Evolutionary conservation across 2,113 vertebrate genomes (phyloP), one percentile per base, ranked within the genome.

Genomic region (Triplophysa siluroides): DNA sequence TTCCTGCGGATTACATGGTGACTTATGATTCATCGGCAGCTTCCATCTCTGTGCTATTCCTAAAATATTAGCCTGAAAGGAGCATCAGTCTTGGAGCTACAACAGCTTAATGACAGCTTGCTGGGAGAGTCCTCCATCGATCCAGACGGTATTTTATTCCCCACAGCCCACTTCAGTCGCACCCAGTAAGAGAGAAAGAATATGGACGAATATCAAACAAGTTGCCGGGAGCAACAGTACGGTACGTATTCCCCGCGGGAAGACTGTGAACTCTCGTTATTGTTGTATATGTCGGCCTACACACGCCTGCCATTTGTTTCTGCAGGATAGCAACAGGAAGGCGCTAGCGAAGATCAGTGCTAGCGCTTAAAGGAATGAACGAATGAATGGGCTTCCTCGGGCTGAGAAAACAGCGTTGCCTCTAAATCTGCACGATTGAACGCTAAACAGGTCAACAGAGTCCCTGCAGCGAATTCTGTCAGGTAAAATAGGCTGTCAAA

Each of bases 171-270:
- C 8, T 72, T 38, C 52, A 72, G 50, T 70, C 24, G 9, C 68
- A 38, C 19, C 26, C 50, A 18, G 21, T 21, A 21, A 61, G 2
- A 38, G 70, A 74, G 26, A 52, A 29, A 45, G 56, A 61, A 74
- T 74, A 61, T 45, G 56, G 38, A 74, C 56, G 71, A 61, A 56
- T 45, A 79, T 83, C 76, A 83, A 83, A 83, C 63, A 33, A 16
- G 29, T 5, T 52, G 10, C 61, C 62, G 67, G 5, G 41, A 72
- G 61, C n/a, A 8, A 21, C 69, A 41, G 26, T 74, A 78, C 67
- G 50, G 14, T 43, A 16, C 1, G 43, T 50, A 56, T 26, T 58
- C 81, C 81, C 76, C 23, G 9, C 0, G 8, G 26, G 77, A 60
- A 66, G 54, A 74, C 9, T 45, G 21, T 75, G 64, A 75, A 79